phyloP scores from a whole-genome alignment of 2,888 invertebrate species.

The Acrocyrtus sp. region DNA sequence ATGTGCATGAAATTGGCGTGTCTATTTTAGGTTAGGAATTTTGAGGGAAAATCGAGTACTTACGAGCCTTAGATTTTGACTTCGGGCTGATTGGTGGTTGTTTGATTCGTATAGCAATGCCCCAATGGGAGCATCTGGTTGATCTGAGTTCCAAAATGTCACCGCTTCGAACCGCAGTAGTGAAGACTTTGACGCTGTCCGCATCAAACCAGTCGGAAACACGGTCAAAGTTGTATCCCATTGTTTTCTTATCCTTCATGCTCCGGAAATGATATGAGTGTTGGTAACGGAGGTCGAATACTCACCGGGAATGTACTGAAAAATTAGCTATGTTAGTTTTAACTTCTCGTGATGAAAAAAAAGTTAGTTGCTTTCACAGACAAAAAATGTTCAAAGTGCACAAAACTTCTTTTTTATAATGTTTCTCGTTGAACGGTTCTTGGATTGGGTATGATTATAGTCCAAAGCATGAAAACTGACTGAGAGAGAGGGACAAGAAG shows the following conservation, averaged over 20 bases:
- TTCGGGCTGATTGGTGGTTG: slow-evolving; percentile 69
- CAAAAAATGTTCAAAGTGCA: no score
- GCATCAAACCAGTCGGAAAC: slow-evolving; percentile 81
- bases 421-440: no score
- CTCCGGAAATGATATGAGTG: no score
- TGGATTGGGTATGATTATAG: no score
- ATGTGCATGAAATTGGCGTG: background rate
- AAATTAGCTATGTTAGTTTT: background rate
- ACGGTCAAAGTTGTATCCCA: slow-evolving; percentile 61
- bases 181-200: slow-evolving; percentile 77
- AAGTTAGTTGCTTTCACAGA: background rate
- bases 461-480: no score
- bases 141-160: slow-evolving; percentile 75
- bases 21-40: no score
- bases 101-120: slow-evolving; percentile 76
- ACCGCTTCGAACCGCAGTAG: slow-evolving; percentile 78
- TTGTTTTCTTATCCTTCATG: slow-evolving; percentile 58
- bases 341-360: background rate
- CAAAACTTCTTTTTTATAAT: no score
- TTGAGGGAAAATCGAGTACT: slow-evolving; percentile 38
- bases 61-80: slow-evolving; percentile 69
- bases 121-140: slow-evolving; percentile 72
- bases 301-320: background rate
- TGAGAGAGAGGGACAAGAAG: no score
- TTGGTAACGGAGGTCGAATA: background rate